phyloP scores from a whole-genome alignment of 2,797 vertebrate species.

The Threskiornis aethiopicus region DNA sequence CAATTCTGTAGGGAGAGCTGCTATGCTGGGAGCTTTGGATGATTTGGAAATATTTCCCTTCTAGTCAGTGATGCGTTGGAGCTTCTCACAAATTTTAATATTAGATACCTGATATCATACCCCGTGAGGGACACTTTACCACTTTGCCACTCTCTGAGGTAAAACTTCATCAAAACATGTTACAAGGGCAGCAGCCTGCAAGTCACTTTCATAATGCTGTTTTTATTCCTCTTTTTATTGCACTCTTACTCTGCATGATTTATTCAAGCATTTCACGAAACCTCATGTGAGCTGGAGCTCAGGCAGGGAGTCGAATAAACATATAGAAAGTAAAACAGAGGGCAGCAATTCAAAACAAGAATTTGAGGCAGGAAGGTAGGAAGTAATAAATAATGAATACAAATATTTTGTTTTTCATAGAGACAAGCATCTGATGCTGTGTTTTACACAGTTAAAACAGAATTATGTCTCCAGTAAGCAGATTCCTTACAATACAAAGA shows the following conservation, averaged over 20 bases:
- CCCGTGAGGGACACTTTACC: background rate
- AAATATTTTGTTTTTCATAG: background rate
- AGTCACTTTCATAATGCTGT: background rate
- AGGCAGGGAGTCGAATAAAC: background rate
- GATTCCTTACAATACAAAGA: background rate
- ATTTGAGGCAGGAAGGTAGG: background rate
- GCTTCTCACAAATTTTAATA: background rate
- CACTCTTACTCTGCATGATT: background rate
- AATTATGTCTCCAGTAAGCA: background rate
- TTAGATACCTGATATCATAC: background rate
- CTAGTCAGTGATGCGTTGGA: background rate
- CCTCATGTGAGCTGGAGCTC: background rate
- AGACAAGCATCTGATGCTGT: background rate
- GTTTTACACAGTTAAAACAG: background rate
- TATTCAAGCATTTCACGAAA: conserved; percentile 26
- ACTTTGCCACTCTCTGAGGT: background rate
- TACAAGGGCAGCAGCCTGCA: background rate
- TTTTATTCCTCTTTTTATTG: conserved; percentile 41
- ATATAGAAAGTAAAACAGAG: background rate
- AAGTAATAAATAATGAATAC: conserved; percentile 10
- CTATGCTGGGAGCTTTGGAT: background rate
- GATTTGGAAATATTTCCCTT: background rate
- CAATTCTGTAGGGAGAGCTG: background rate
- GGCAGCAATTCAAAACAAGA: background rate
- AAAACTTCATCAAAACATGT: conserved; percentile 25